Percentiles rank a stretch among this genome's conserved stretches.
These are phyloP conservation scores for Mormyrus lacerda DNA, from an alignment of 2,113 vertebrate genomes.

Conservation along the genomic window DNA sequence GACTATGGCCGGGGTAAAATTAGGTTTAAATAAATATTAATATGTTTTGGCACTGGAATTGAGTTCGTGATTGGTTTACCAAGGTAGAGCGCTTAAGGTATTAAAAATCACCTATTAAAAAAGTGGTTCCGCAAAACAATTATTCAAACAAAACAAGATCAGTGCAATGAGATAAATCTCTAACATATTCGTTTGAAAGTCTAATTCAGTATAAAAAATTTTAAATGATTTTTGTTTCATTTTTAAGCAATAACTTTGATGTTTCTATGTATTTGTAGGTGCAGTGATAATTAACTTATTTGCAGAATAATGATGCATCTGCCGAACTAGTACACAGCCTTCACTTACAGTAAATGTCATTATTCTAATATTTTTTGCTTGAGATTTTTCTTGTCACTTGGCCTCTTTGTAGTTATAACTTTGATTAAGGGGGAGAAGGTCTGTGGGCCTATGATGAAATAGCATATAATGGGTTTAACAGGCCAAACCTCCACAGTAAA, in stretches of 20 bases:
- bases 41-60: background rate
- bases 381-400: background rate
- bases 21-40: background rate
- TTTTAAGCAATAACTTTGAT: background rate
- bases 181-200: background rate
- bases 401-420: background rate
- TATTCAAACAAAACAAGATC: background rate
- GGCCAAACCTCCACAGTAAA: background rate
- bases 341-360: background rate
- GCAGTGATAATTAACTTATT: background rate
- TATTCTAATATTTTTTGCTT: background rate
- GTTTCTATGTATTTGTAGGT: background rate
- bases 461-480: conserved; percentile 8
- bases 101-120: background rate
- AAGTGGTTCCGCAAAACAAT: background rate
- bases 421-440: background rate
- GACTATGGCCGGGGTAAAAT: background rate
- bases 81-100: background rate
- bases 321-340: background rate
- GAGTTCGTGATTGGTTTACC: background rate
- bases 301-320: background rate
- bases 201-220: background rate
- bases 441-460: background rate
- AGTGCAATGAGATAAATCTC: background rate
- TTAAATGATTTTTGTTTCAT: background rate